Evolutionary conservation across 2,113 vertebrate genomes (phyloP).

Genomic region (Lathamus discolor): DNA sequence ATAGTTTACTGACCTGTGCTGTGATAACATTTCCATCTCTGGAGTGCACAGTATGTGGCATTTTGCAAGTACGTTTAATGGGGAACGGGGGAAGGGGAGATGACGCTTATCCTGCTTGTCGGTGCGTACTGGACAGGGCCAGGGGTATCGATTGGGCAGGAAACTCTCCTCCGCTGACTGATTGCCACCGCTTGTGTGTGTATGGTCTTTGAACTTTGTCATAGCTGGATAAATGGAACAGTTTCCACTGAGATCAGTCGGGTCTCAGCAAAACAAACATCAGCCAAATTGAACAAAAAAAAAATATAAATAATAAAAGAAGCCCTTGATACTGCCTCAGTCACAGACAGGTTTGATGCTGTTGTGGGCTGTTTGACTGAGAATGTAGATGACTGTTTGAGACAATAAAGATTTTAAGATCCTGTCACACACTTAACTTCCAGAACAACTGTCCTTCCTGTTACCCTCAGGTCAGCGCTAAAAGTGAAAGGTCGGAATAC

Average conservation of each 20-base stretch:
- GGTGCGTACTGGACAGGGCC: neutral
- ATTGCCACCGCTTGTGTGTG: neutral
- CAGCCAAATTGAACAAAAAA: neutral
- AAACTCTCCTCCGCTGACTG: neutral
- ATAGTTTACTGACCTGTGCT: conserved; percentile 71
- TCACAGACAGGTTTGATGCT: neutral
- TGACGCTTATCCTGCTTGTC: conserved; percentile 32
- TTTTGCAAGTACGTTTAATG: conserved; percentile 39
- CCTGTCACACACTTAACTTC: neutral
- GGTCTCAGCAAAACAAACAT: conserved; percentile 21
- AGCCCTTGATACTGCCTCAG: conserved; percentile 4
- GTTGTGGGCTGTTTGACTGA: neutral
- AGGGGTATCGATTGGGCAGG: neutral
- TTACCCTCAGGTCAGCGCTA: neutral
- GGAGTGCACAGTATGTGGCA: conserved; percentile 17
- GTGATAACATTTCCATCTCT: conserved; percentile 68
- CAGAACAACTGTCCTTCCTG: neutral
- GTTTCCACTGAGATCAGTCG: neutral
- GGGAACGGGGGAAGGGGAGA: neutral
- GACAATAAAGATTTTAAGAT: conserved; percentile 29
- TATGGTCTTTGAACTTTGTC: neutral
- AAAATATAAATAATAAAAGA: conserved; percentile 7
- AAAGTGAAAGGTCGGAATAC: conserved; percentile 34
- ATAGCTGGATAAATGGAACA: neutral
- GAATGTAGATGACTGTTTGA: neutral